phyloP scores from a whole-genome alignment of 2,888 invertebrate genomes.

The Epistrophe eligans region DNA sequence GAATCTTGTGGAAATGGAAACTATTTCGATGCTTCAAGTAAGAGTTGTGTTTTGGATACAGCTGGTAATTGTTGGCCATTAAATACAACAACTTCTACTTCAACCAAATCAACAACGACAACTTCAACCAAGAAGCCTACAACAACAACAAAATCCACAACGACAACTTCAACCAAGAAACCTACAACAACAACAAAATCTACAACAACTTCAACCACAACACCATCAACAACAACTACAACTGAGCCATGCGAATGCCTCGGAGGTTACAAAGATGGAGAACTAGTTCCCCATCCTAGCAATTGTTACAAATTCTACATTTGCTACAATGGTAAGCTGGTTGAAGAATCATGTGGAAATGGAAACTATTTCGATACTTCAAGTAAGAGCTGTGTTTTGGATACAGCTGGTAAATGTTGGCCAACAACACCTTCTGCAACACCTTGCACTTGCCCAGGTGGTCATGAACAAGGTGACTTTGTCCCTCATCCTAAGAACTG shows the following conservation, averaged over 20 bases:
- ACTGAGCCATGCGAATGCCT: not conserved
- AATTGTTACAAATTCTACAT: not conserved
- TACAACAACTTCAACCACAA: no score
- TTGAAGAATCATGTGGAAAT: not conserved
- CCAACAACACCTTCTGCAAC: not conserved
- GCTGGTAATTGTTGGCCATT: not conserved
- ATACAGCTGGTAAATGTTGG: not conserved
- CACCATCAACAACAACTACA: not conserved
- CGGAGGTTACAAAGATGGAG: not conserved
- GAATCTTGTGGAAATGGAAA: not conserved
- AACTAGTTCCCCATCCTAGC: not conserved
- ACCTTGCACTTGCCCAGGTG: slow-evolving; percentile 75
- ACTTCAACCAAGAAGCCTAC: not conserved
- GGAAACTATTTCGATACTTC: not conserved
- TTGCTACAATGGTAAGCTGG: not conserved
- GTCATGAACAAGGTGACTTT: slow-evolving; percentile 76
- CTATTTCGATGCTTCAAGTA: not conserved
- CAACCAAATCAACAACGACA: not conserved
- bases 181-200: no score
- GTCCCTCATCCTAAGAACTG: slow-evolving; percentile 36
- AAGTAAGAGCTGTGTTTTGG: slow-evolving; percentile 5
- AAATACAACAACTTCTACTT: not conserved
- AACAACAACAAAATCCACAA: not conserved
- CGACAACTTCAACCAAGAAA: not conserved
- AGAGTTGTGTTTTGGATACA: not conserved